phyloP scores from a whole-genome alignment of 2,888 invertebrate genomes.

The Coelopa pilipes region DNA sequence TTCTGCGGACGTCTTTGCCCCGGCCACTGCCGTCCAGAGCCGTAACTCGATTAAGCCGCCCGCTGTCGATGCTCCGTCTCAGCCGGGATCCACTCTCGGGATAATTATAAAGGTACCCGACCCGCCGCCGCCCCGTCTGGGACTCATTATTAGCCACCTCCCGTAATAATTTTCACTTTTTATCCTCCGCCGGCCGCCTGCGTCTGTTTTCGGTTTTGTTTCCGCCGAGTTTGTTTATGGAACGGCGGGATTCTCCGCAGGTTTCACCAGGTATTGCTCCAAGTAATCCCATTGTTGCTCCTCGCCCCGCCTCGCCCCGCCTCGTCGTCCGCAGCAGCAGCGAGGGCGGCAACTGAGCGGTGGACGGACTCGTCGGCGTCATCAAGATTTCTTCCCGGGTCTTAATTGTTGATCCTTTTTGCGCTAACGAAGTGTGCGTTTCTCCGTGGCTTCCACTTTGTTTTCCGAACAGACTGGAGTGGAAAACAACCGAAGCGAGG shows the following conservation, averaged over 20 bases:
- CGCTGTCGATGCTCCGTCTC: no score
- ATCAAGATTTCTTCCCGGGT: conserved; percentile 11
- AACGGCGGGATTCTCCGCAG: conserved; percentile 5
- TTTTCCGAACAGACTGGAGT: conserved; percentile 5
- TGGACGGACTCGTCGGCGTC: background rate
- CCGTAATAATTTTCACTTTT: conserved; percentile 11
- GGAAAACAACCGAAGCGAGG: background rate
- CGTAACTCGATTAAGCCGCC: no score
- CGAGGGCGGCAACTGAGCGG: no score
- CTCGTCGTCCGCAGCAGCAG: background rate
- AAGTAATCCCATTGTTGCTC: conserved; percentile 13
- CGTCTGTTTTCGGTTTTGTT: background rate
- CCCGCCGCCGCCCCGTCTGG: no score
- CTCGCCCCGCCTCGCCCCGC: background rate
- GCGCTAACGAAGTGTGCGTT: conserved; percentile 24
- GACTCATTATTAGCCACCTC: conserved; percentile 1
- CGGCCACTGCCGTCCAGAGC: no score
- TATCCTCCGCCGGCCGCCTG: background rate
- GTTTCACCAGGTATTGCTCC: conserved; percentile 5
- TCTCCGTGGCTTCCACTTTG: background rate
- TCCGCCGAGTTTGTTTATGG: conserved; percentile 1
- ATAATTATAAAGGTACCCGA: conserved; percentile 9
- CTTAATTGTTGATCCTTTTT: conserved; percentile 28
- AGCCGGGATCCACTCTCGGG: background rate
- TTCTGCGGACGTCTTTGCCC: no score